Evolutionary conservation across 2,113 vertebrate species (phyloP), one percentile per base, ranked within the genome.

Genomic region (Tragelaphus scriptus): DNA sequence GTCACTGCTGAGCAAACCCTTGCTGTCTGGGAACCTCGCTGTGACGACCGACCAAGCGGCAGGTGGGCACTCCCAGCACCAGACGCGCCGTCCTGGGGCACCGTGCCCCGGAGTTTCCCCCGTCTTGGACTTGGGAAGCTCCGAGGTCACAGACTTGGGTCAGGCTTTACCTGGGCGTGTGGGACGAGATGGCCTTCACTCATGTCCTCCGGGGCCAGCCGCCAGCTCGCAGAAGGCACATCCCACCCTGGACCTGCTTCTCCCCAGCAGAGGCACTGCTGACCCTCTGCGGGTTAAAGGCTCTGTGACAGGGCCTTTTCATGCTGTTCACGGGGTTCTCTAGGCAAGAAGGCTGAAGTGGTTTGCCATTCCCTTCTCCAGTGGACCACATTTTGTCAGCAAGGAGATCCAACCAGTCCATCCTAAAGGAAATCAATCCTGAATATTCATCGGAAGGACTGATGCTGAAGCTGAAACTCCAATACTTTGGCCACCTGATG

Each of bases 101-200:
- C 10, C 9, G 0, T 0, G 25, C 51, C 59, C 1, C 7, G 12
- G 26, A 1, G 0, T 16, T 26, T 21, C 14, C 3, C 3, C 36
- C 3, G 91, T 47, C 36, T 32, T 55, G 7, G 49, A n/a, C 32
- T 30, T 47, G 44, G 30, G 11, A 47, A 75, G 82, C 91, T 36
- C 81, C 6, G 9, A 56, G 36, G n/a, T 85, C 36, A 26, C 51
- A 32, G 71, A 44, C 71, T 25, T 75, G 71, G 36, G 11, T 23
- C 71, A 71, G 5, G 11, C 71, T 75, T 13, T 75, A 75, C 21
- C 36, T 44, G 36, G 71, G 36, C 1, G 0, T 25, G 21, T 75
- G 71, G 36, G 36, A 44, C 23, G 2, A n/a, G 40, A 26, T 1
- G 23, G 53, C 17, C 90, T 59, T 58, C 6, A 3, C 16, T 68